Evolutionary conservation across 2,888 invertebrate genomes (phyloP).

Genomic region (Epiblema foenella): DNA sequence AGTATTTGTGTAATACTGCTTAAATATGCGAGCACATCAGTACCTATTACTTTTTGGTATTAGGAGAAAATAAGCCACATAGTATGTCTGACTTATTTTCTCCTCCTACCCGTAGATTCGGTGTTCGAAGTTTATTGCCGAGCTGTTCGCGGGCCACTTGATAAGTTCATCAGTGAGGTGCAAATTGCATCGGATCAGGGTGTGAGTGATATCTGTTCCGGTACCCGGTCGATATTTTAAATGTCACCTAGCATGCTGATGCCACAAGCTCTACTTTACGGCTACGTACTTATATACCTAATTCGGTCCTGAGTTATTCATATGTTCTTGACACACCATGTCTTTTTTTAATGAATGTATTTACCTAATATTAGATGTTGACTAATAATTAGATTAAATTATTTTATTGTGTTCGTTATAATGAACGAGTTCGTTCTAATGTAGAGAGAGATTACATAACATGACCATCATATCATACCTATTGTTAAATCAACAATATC

Average conservation of each 20-base stretch:
- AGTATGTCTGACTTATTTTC: background rate
- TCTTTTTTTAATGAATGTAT: conserved; percentile 37
- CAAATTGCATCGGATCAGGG: conserved; percentile 49
- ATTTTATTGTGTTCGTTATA: no score
- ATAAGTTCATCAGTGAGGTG: conserved; percentile 40
- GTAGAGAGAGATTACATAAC: no score
- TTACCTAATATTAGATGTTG: background rate
- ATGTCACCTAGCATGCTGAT: conserved; percentile 64
- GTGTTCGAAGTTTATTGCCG: conserved; percentile 7
- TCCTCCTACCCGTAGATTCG: background rate
- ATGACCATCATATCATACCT: no score
- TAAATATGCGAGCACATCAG: no score
- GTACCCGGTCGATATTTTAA: conserved; percentile 68
- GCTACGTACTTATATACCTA: conserved; percentile 35
- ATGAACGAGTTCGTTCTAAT: no score
- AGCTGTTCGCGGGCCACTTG: conserved; percentile 22
- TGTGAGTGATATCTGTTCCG: conserved; percentile 59
- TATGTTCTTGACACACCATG: background rate
- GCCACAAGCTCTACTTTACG: conserved; percentile 54
- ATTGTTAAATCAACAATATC: no score
- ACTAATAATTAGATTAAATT: background rate
- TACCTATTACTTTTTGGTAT: background rate
- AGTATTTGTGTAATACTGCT: no score
- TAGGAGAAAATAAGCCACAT: no score
- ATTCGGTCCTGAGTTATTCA: conserved; percentile 23